These are phyloP conservation scores for Monochamus alternatus DNA, from an alignment of 2,888 invertebrate species.

Conservation along the genomic window DNA sequence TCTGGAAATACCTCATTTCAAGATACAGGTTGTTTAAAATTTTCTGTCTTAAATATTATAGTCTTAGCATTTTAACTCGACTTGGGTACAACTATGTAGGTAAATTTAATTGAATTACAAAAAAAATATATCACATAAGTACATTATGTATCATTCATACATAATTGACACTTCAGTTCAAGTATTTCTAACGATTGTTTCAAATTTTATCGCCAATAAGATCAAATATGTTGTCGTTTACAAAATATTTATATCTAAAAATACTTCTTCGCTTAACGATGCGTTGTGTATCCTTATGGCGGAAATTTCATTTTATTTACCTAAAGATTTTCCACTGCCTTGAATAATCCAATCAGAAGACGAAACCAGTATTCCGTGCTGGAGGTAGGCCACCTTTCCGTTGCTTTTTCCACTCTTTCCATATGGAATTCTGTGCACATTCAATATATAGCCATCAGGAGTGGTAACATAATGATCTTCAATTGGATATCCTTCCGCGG, in stretches of 20 bases:
- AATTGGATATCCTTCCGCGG: conserved; percentile 68
- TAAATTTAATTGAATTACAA: too few relatives aligned
- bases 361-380: conserved; percentile 74
- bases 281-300: background rate
- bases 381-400: conserved; percentile 69
- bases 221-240: background rate
- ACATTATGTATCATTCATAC: too few relatives aligned
- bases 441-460: conserved; percentile 75
- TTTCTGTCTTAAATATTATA: too few relatives aligned
- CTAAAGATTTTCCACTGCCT: conserved; percentile 71
- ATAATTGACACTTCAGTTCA: too few relatives aligned
- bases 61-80: too few relatives aligned
- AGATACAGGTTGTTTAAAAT: too few relatives aligned
- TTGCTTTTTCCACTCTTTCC: conserved; percentile 61
- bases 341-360: conserved; percentile 74
- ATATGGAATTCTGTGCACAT: conserved; percentile 74
- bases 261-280: background rate
- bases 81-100: too few relatives aligned
- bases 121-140: too few relatives aligned
- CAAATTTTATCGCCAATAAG: too few relatives aligned
- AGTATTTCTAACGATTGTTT: too few relatives aligned
- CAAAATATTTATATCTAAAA: background rate
- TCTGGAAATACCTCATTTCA: too few relatives aligned
- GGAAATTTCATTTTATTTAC: conserved; percentile 54
- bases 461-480: conserved; percentile 71